Evolutionary conservation across 2,113 vertebrate genomes (phyloP), one percentile per base, ranked within the genome.

Genomic region (Sciurus niger): DNA sequence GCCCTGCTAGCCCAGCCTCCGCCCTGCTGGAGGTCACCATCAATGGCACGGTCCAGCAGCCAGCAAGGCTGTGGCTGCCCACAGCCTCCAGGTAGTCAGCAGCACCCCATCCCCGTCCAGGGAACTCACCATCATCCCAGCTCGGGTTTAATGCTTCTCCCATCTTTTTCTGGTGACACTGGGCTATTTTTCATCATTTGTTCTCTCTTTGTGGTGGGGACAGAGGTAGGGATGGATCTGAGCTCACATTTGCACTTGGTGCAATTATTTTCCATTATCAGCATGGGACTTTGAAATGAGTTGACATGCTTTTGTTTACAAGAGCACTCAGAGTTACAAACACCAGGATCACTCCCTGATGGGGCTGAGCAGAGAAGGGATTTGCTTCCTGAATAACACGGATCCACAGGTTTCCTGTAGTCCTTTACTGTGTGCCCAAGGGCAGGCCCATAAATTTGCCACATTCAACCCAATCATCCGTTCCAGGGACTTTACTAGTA

Each of bases 341-440:
- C 17, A 4, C 72, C 34, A 48, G 18, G 8, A 5, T 3, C 11
- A 0, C 4, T 22, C 58, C 76, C 48, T 43, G n/a, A 6, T 8
- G 25, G 67, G 16, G 8, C 68, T 24, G 6, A 18, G 24, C 58
- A 37, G 24, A 53, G 72, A 67, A 32, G n/a, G 43, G n/a, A 4
- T 43, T 30, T 37, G 13, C 34, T 17, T 72, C 46, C 76, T 28
- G 0, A 2, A 32, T 6, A 51, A 30, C 67, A 9, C 0, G 18
- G 8, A 6, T 10, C 1, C 1, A 8, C 1, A 4, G 6, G 2
- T 77, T 72, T 76, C 60, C 84, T 46, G 25, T 7, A 28, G 80
- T 8, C 8, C 6, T 34, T 32, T 1, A 46, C 18, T 1, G 32
- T 34, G 11, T 22, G 37, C 0, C 28, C 14, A 11, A n/a, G 20